Conservation (phyloP, 1,140 invertebrate genomes). For the Steinernema khuongi region DNA sequence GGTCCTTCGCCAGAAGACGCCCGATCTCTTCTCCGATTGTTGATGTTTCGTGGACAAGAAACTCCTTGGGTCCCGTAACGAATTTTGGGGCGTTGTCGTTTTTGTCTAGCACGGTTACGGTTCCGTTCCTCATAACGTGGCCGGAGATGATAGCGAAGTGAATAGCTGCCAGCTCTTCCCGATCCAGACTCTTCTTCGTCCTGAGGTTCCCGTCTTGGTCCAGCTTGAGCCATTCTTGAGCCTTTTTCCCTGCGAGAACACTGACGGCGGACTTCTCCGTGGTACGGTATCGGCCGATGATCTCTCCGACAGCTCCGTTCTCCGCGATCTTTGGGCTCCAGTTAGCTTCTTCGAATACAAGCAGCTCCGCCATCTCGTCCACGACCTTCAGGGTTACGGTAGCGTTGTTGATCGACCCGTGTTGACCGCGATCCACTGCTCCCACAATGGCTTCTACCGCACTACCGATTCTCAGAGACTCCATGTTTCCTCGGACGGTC, state of each 20-base stretch:
- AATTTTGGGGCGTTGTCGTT: conserved; percentile 92
- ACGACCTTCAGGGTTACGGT: neutral
- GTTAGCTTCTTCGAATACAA: neutral
- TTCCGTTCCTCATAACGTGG: conserved; percentile 65
- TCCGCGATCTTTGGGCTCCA: neutral
- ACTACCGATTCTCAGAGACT: neutral
- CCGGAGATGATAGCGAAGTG: conserved; percentile 68
- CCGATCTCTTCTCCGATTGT: conserved; percentile 67
- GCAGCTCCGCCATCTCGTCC: neutral
- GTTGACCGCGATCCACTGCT: neutral
- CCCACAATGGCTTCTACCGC: neutral
- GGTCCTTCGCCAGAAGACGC: neutral
- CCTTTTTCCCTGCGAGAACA: conserved; percentile 77
- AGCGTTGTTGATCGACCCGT: conserved; percentile 3
- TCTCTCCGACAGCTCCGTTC: neutral
- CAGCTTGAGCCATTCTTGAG: conserved; percentile 73
- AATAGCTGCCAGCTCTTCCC: neutral
- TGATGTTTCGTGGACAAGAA: conserved; percentile 89
- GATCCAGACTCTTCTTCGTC: conserved; percentile 65
- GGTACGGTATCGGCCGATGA: conserved; percentile 71
- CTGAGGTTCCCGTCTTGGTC: conserved; percentile 83
- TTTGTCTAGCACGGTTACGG: conserved; percentile 80
- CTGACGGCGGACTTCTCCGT: conserved; percentile 66
- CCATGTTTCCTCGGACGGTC: neutral
- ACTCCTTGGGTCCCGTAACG: conserved; percentile 75